Percentiles rank a stretch among this genome's conserved stretches.
phyloP scores from a whole-genome alignment of 1,140 invertebrate species.

The Drosophila murphyi region DNA sequence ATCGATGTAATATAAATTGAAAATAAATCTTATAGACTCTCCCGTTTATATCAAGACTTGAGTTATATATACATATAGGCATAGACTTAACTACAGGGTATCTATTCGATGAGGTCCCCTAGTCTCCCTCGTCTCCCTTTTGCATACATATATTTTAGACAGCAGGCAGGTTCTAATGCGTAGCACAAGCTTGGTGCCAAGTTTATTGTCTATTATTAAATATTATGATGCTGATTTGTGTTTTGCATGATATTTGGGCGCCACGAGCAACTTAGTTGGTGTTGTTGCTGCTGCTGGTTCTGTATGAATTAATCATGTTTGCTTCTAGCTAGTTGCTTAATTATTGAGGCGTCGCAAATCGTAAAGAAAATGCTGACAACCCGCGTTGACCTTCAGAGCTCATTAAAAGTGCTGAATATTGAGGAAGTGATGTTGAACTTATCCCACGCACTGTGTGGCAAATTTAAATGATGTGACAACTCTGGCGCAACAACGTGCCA shows the following conservation, averaged over 20 bases:
- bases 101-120: too few species aligned
- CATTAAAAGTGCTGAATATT: slow-evolving; percentile 52
- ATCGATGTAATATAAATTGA: too few species aligned
- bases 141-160: too few species aligned
- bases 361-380: slow-evolving; percentile 38
- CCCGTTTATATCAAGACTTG: too few species aligned
- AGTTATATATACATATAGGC: too few species aligned
- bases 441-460: slow-evolving; percentile 54
- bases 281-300: slow-evolving; percentile 23
- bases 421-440: slow-evolving; percentile 45
- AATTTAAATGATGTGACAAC: slow-evolving; percentile 23
- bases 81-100: too few species aligned
- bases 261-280: slow-evolving; percentile 47
- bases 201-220: not conserved
- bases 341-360: slow-evolving; percentile 52
- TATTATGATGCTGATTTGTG: slow-evolving; percentile 6
- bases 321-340: slow-evolving; percentile 26
- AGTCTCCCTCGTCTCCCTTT: too few species aligned
- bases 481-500: slow-evolving; percentile 1
- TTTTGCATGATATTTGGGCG: slow-evolving; percentile 48
- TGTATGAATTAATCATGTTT: slow-evolving; percentile 45
- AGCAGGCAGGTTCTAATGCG: slow-evolving; percentile 22
- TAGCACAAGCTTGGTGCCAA: slow-evolving; percentile 13
- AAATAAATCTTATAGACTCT: too few species aligned
- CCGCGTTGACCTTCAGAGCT: slow-evolving; percentile 66